A percentile compares a stretch with the other conserved stretches of the same genome.
These are phyloP conservation scores for Symphodus melops DNA, from an alignment of 2,113 vertebrate genomes.

Conservation along the genomic window DNA sequence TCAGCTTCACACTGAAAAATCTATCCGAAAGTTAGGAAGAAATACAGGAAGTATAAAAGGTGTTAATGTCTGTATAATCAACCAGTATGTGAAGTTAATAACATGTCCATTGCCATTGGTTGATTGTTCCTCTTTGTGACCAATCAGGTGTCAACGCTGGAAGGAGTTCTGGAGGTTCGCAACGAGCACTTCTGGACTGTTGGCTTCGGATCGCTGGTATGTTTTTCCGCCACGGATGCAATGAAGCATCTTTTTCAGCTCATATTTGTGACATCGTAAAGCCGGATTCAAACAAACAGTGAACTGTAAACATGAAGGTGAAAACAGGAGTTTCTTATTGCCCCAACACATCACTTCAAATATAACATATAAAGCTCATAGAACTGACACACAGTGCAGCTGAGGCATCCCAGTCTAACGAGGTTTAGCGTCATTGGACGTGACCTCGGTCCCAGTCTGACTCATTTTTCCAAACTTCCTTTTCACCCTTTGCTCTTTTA, in stretches of 20 bases:
- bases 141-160: conserved; percentile 94
- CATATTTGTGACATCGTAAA: no score
- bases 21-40: no score
- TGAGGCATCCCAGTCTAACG: not conserved
- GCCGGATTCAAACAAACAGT: no score
- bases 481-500: not conserved
- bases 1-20: no score
- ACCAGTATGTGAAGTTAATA: not conserved
- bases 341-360: not conserved
- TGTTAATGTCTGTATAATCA: no score
- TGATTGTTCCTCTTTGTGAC: not conserved
- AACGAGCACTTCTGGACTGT: conserved; percentile 99
- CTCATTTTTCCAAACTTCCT: not conserved
- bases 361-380: not conserved
- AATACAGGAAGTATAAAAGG: not conserved
- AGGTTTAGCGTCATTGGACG: not conserved
- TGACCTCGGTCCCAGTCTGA: not conserved
- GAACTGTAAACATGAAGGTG: not conserved
- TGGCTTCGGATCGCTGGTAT: conserved; percentile 95
- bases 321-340: not conserved
- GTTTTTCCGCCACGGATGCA: conserved; percentile 43
- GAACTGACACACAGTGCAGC: not conserved
- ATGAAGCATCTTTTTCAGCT: no score
- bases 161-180: conserved; percentile 96
- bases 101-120: not conserved